Evolutionary conservation across 2,113 vertebrate species (phyloP).

Genomic region (Aptenodytes patagonicus): DNA sequence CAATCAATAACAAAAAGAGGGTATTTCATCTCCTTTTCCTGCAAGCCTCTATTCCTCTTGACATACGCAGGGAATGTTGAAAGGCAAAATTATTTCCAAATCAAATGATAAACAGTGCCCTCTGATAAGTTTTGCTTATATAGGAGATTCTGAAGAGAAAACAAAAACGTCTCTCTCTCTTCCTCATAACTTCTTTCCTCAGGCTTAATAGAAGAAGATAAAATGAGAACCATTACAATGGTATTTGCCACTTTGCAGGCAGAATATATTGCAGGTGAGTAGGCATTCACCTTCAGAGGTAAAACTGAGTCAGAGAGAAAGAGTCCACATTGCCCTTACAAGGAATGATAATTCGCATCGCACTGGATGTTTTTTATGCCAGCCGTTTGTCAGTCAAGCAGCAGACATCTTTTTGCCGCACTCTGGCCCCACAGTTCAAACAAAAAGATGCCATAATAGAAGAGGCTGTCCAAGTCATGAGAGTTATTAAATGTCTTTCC

Average conservation of each 20-base stretch:
- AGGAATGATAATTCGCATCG: neutral
- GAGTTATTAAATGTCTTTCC: neutral
- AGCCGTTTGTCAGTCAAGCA: neutral
- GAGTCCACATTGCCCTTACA: slow-evolving; percentile 18
- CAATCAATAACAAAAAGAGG: neutral
- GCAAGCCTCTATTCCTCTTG: neutral
- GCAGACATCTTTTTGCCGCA: neutral
- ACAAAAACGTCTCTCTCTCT: neutral
- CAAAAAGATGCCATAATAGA: neutral
- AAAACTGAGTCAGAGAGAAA: slow-evolving; percentile 11
- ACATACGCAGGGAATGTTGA: neutral
- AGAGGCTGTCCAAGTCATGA: neutral
- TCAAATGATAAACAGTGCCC: slow-evolving; percentile 22
- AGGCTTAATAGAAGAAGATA: slow-evolving; percentile 42
- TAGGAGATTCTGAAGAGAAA: neutral
- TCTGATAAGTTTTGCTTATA: neutral
- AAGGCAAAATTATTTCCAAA: slow-evolving; percentile 40
- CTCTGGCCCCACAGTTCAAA: neutral
- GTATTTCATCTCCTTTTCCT: neutral
- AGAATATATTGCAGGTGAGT: slow-evolving; percentile 33
- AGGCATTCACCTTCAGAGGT: slow-evolving; percentile 39
- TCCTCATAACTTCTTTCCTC: slow-evolving; percentile 9
- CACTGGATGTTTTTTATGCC: neutral
- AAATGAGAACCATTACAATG: slow-evolving; percentile 34
- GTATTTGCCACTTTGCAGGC: slow-evolving; percentile 32